Evolutionary conservation across 2,113 vertebrate species (phyloP).

Genomic region (Rhinopomastus cyanomelas): DNA sequence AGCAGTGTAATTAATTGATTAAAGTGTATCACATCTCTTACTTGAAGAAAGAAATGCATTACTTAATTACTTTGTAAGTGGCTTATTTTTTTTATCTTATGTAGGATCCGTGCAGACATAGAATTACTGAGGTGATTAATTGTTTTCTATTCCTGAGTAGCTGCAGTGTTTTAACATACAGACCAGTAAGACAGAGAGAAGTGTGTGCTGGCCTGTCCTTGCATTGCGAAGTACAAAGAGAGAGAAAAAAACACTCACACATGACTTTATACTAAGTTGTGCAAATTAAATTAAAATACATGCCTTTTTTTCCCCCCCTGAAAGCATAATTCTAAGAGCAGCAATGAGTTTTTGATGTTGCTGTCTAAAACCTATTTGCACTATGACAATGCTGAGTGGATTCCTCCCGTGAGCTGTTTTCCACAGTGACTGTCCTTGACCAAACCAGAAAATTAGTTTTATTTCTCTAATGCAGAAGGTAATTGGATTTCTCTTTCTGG

Average conservation of each 20-base stretch:
- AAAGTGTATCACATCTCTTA: not conserved
- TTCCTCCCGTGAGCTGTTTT: slow-evolving; percentile 7
- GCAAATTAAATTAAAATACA: not conserved
- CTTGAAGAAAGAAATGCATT: not conserved
- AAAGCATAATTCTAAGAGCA: not conserved
- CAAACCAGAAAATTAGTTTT: slow-evolving; percentile 74
- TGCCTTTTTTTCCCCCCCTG: not conserved
- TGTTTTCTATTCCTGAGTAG: not conserved
- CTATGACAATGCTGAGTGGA: not conserved
- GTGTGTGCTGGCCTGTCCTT: not conserved
- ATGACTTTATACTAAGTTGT: not conserved
- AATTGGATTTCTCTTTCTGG: slow-evolving; percentile 79
- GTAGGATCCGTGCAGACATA: not conserved
- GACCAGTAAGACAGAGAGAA: not conserved
- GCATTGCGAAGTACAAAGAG: not conserved
- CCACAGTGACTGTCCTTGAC: slow-evolving; percentile 69
- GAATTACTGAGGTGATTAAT: not conserved
- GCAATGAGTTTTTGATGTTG: not conserved
- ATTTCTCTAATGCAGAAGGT: slow-evolving; percentile 76
- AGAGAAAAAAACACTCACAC: not conserved
- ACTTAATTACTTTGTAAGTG: not conserved
- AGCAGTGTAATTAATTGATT: slow-evolving; percentile 5
- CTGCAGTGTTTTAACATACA: not conserved
- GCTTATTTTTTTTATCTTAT: not conserved
- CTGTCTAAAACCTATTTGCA: not conserved